These are phyloP conservation scores for Megastigmus dorsalis DNA, from an alignment of 2,888 invertebrate genomes.

Conservation along the genomic window DNA sequence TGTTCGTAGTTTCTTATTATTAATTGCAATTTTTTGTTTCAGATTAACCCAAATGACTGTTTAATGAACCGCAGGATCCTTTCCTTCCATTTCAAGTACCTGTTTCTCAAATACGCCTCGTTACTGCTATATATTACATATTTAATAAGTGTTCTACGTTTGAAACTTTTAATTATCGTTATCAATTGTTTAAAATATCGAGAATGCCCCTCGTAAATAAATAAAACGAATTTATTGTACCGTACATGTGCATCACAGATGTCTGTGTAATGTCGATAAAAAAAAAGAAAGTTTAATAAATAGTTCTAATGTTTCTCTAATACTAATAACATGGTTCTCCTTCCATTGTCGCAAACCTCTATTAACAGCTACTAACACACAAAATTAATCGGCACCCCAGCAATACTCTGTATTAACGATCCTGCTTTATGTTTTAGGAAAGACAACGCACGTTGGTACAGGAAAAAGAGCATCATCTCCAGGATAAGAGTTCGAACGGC, in stretches of 20 bases:
- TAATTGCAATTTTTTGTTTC: constrained; percentile 9
- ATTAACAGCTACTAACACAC: constrained; percentile 4
- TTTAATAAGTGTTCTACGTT: too few species aligned
- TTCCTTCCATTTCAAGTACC: constrained; percentile 3
- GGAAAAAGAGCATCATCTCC: constrained; percentile 29
- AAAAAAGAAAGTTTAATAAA: constrained; percentile 35
- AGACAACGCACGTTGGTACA: not conserved
- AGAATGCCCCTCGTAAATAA: not conserved
- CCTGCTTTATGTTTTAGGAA: constrained; percentile 51
- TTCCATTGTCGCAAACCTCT: not conserved
- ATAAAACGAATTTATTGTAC: constrained; percentile 25
- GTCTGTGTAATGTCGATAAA: constrained; percentile 5
- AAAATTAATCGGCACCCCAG: too few species aligned
- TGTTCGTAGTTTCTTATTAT: not conserved
- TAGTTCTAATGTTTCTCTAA: not conserved
- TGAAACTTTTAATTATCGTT: too few species aligned
- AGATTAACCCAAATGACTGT: constrained; percentile 12
- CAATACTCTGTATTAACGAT: constrained; percentile 7
- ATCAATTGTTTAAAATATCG: too few species aligned
- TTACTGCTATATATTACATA: not conserved
- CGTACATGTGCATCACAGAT: not conserved
- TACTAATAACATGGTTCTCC: constrained; percentile 23
- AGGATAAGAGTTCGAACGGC: constrained; percentile 25
- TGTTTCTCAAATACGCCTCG: not conserved
- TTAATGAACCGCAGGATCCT: not conserved